A percentile compares a stretch with the other conserved stretches of the same genome.
phyloP scores from a whole-genome alignment of 2,113 vertebrate species.

The Circaetus cinerascens region DNA sequence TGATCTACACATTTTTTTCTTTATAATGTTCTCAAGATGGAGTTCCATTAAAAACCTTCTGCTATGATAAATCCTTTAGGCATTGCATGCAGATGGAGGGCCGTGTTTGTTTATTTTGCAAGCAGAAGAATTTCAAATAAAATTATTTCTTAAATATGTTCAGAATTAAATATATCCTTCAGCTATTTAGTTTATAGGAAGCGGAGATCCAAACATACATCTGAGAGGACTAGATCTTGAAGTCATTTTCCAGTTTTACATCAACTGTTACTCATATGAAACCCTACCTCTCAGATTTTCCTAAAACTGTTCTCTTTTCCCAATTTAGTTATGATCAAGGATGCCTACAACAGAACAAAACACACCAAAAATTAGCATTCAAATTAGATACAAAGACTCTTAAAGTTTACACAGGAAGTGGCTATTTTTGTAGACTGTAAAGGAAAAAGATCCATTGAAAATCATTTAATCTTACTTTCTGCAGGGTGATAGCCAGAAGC shows the following conservation, averaged over 20 bases:
- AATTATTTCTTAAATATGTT: not conserved
- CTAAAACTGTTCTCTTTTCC: not conserved
- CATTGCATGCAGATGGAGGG: not conserved
- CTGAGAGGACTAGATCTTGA: not conserved
- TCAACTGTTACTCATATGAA: not conserved
- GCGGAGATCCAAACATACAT: not conserved
- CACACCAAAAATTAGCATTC: not conserved
- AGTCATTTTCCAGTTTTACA: not conserved
- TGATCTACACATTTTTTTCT: not conserved
- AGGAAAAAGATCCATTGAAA: not conserved
- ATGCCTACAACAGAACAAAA: not conserved
- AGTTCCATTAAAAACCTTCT: not conserved
- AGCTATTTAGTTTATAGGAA: not conserved
- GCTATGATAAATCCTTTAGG: not conserved
- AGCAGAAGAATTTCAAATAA: not conserved
- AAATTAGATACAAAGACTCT: not conserved
- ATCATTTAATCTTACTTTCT: not conserved
- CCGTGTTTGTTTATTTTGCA: not conserved
- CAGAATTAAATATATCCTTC: constrained; percentile 4
- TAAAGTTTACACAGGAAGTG: not conserved
- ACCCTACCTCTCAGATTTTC: not conserved
- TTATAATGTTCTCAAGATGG: not conserved
- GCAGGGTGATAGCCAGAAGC: not conserved
- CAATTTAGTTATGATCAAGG: not conserved
- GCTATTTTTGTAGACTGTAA: not conserved